Percentiles rank a stretch among this genome's conserved stretches.
Conservation (phyloP, 2,888 invertebrate genomes). For the Nephrotoma flavescens region DNA sequence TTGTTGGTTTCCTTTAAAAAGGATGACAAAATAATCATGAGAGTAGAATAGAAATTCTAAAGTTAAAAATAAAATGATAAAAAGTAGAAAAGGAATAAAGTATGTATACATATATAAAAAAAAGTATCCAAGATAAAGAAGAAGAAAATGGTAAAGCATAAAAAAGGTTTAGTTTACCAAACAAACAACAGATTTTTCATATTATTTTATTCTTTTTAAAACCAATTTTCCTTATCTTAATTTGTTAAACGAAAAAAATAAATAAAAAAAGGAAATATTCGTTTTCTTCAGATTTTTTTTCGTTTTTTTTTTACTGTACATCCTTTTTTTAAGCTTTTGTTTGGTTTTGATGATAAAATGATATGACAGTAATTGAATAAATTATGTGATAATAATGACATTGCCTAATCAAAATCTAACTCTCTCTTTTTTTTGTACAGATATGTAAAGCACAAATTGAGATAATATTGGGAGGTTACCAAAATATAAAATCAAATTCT, state of each 20-base stretch:
- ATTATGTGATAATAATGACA: conserved; percentile 4
- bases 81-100: neutral
- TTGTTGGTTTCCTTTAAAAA: neutral
- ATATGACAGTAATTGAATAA: conserved; percentile 4
- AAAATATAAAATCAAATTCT: neutral
- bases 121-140: neutral
- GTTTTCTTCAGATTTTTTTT: neutral
- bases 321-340: conserved; percentile 2
- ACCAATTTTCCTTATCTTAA: conserved; percentile 1
- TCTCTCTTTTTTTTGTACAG: neutral
- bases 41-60: neutral
- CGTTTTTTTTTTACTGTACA: neutral
- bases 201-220: conserved; percentile 1
- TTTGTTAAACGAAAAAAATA: neutral
- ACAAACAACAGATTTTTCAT: conserved; percentile 1
- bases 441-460: neutral
- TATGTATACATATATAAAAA: neutral
- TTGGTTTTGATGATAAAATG: conserved; percentile 3
- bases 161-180: conserved; percentile 4
- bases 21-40: neutral
- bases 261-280: neutral
- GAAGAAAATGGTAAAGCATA: neutral
- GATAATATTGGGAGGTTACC: neutral
- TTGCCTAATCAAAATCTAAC: neutral
- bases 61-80: neutral